These are phyloP conservation scores for Mugil cephalus DNA, from an alignment of 2,113 vertebrate genomes.

Conservation along the genomic window DNA sequence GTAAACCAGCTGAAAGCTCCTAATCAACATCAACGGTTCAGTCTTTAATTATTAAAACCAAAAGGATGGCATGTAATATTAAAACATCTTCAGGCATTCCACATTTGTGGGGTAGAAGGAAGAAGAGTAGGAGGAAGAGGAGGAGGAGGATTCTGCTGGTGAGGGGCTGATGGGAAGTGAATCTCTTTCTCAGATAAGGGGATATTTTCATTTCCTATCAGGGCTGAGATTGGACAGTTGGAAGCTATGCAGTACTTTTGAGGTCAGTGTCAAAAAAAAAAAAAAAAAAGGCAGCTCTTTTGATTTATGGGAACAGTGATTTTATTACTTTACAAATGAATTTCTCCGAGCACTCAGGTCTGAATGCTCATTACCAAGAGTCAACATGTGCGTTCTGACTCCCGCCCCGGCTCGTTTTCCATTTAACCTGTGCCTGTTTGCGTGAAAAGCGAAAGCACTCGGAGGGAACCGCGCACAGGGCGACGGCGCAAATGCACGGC, in stretches of 20 bases:
- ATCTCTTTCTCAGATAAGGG: constrained; percentile 60
- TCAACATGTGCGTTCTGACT: constrained; percentile 23
- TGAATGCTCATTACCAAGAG: not conserved
- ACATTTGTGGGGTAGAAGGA: constrained; percentile 57
- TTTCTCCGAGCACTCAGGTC: not conserved
- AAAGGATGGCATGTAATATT: constrained; percentile 84
- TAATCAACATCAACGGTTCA: constrained; percentile 80
- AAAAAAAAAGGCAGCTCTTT: constrained; percentile 14
- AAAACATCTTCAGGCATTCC: constrained; percentile 79
- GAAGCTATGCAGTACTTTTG: constrained; percentile 10
- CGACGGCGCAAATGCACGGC: constrained; percentile 46
- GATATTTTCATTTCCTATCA: constrained; percentile 73
- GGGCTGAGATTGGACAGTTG: constrained; percentile 39
- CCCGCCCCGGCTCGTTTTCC: not conserved
- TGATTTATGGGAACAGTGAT: constrained; percentile 43
- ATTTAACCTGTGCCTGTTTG: constrained; percentile 10
- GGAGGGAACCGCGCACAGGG: constrained; percentile 4
- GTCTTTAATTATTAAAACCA: constrained; percentile 82
- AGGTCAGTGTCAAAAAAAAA: constrained; percentile 33
- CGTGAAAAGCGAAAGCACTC: constrained; percentile 24
- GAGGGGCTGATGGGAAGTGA: constrained; percentile 33
- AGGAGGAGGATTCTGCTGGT: not conserved
- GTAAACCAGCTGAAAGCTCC: constrained; percentile 65
- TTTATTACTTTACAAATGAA: constrained; percentile 17
- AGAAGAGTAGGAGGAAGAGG: constrained; percentile 40